Evolutionary conservation across 2,888 invertebrate species (phyloP), one percentile per base, ranked within the genome.

Genomic region (Linnaemya tessellans): DNA sequence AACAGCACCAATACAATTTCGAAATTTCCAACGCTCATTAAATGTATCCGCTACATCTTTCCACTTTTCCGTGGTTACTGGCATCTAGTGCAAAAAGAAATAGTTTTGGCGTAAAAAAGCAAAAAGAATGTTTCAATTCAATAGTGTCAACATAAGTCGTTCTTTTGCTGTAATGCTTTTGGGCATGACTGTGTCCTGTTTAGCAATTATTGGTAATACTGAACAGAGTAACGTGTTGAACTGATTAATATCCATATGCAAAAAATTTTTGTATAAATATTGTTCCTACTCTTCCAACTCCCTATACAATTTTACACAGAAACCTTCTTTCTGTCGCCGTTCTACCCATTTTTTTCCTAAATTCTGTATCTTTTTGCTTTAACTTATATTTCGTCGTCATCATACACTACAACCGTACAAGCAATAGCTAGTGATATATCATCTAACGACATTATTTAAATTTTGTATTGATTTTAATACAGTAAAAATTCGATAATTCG

Each of bases 221-320:
- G 35, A 58, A n/a, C 58, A 30, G 58, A 58, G 25, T n/a, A 58
- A 58, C 15, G 30, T 30, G n/a, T 58, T 15, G 35, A 58, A 58
- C 35, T 58, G 58, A 30, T 58, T 15, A 30, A 58, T 58, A 58
- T 58, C 30, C 58, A 58, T 58, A 30, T 11, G 58, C 35, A 30
- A n/a, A n/a, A 58, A 58, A n/a, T 35, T 58, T 58, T 25, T 54
- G 54, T 54, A 54, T 22, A 54, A 11, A 54, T 13, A 11, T 25
- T 54, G 22, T 1, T 25, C 58, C 8, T 30, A n/a, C n/a, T n/a
- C 8, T 58, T 56, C 15, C 13, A 56, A 58, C n/a, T 35, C 35
- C 13, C 35, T 35, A n/a, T 35, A 58, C n/a, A 58, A 58, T 56
- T 56, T 56, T 25, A 30, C 25, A 30, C 13, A 58, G n/a, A 58